Conservation (phyloP, 2,797 vertebrate genomes). For the Hippocampus kuda region DNA sequence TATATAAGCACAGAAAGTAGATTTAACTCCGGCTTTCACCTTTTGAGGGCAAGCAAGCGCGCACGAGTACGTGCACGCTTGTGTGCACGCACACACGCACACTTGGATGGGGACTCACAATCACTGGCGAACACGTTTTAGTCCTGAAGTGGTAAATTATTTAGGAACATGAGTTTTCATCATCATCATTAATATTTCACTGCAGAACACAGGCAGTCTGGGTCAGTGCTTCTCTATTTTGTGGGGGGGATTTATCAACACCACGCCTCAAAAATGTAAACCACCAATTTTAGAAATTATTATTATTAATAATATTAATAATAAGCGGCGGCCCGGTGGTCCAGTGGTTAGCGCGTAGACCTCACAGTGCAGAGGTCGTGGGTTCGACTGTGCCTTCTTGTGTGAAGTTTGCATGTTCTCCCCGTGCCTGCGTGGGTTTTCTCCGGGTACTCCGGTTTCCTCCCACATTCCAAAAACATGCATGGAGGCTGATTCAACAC, state of each 20-base stretch:
- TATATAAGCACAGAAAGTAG: neutral
- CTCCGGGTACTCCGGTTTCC: too few relatives aligned
- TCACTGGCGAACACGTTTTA: neutral
- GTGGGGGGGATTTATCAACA: too few relatives aligned
- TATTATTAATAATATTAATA: too few relatives aligned
- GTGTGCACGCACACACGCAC: neutral
- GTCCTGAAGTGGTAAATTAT: slow-evolving; percentile 1
- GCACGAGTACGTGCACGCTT: neutral
- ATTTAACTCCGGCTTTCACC: neutral
- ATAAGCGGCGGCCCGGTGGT: too few relatives aligned
- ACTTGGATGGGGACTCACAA: neutral
- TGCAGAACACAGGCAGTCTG: slow-evolving; percentile 1
- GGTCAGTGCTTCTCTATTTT: neutral
- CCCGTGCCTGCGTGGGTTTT: too few relatives aligned
- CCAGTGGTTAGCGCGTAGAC: too few relatives aligned
- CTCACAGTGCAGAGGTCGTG: too few relatives aligned
- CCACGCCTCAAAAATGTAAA: neutral
- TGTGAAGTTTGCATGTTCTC: too few relatives aligned
- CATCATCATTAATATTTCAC: slow-evolving; percentile 2
- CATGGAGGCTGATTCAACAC: too few relatives aligned
- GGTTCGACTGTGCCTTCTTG: too few relatives aligned
- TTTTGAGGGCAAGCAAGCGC: neutral
- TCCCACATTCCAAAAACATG: too few relatives aligned
- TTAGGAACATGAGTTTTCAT: slow-evolving; percentile 6
- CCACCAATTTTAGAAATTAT: too few relatives aligned